These are phyloP conservation scores for Netelia inedita DNA, from an alignment of 2,888 invertebrate genomes.

Conservation along the genomic window DNA sequence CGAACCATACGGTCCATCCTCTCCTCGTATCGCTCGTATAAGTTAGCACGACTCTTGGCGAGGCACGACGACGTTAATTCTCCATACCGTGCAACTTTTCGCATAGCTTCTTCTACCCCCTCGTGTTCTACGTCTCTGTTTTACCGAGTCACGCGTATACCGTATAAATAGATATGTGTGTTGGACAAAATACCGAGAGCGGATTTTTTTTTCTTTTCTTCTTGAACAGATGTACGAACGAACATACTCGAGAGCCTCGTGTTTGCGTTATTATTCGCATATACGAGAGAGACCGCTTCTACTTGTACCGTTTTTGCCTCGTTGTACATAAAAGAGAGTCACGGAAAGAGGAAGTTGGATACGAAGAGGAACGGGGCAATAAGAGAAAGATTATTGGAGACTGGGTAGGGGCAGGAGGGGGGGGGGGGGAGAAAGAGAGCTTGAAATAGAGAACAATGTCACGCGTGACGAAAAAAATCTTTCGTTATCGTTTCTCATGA, in stretches of 20 bases:
- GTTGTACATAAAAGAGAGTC: slow-evolving; percentile 33
- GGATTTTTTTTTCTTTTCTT: neutral
- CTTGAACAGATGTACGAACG: slow-evolving; percentile 12
- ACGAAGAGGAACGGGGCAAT: slow-evolving; percentile 8
- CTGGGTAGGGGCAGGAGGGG: no score
- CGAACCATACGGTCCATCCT: slow-evolving; percentile 43
- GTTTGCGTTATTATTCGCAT: neutral
- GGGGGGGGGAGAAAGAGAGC: neutral
- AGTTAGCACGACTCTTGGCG: slow-evolving; percentile 42
- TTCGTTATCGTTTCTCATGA: neutral
- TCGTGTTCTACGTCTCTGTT: slow-evolving; percentile 31
- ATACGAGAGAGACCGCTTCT: slow-evolving; percentile 2
- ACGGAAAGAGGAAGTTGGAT: slow-evolving; percentile 53
- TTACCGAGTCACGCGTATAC: slow-evolving; percentile 19
- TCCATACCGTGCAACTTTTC: slow-evolving; percentile 19
- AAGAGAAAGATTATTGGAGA: slow-evolving; percentile 20
- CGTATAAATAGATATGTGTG: neutral
- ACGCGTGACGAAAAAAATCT: neutral
- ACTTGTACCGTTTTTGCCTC: slow-evolving; percentile 56
- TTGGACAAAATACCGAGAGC: neutral
- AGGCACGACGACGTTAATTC: slow-evolving; percentile 52
- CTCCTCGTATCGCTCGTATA: neutral
- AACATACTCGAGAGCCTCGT: neutral
- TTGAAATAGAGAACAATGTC: slow-evolving; percentile 27
- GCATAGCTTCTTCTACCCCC: neutral